These are phyloP conservation scores for Sprattus sprattus DNA, from an alignment of 2,113 vertebrate species.

Conservation along the genomic window DNA sequence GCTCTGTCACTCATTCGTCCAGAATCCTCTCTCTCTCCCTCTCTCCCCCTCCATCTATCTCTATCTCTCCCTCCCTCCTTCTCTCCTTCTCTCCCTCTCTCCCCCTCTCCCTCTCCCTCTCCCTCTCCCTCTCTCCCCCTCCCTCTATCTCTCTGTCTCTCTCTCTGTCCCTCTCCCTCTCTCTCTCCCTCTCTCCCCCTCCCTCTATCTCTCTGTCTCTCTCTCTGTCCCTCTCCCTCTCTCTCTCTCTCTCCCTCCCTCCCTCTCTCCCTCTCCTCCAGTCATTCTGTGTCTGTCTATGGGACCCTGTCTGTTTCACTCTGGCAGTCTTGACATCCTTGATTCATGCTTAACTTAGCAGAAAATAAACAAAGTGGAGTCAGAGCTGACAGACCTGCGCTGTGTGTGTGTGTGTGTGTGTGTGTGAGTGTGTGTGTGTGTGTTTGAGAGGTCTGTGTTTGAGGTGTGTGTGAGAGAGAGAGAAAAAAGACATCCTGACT, in stretches of 20 bases:
- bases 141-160: too few species aligned
- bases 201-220: not conserved
- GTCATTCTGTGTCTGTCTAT: too few species aligned
- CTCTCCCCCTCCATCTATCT: not conserved
- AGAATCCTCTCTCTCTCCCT: not conserved
- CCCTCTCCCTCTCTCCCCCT: not conserved
- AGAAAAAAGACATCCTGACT: not conserved
- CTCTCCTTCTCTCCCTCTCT: not conserved
- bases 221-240: not conserved
- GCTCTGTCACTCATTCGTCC: too few species aligned
- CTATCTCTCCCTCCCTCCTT: not conserved
- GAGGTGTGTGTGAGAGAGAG: not conserved
- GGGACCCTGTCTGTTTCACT: not conserved
- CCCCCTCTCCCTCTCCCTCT: not conserved
- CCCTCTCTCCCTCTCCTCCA: too few species aligned
- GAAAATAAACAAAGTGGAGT: not conserved
- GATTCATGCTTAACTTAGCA: constrained; percentile 1
- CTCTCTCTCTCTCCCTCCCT: not conserved
- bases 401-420: too few species aligned
- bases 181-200: too few species aligned
- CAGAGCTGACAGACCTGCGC: not conserved
- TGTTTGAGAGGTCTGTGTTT: not conserved
- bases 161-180: too few species aligned
- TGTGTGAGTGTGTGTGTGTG: not conserved
- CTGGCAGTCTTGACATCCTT: not conserved